Conservation (phyloP, 2,797 vertebrate species). For the Taeniopygia guttata region DNA sequence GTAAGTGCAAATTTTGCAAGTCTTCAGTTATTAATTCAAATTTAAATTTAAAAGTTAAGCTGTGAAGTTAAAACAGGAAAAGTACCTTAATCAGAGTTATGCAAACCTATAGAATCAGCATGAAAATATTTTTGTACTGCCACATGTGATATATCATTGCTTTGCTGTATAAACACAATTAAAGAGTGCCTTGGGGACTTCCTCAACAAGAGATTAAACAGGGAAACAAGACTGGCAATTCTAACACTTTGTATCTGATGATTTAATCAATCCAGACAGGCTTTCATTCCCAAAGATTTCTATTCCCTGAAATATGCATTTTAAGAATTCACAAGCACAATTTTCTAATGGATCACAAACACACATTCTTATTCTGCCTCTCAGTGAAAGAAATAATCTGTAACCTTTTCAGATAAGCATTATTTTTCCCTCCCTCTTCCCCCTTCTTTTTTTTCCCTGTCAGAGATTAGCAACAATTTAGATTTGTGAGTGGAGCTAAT, state of each 20-base stretch:
- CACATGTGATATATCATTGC: constrained; percentile 70
- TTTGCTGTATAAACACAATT: constrained; percentile 70
- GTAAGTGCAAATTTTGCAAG: constrained; percentile 18
- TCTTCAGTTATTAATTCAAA: constrained; percentile 26
- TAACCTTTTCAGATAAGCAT: background rate
- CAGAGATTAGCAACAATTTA: background rate
- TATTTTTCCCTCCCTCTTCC: background rate
- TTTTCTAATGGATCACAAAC: background rate
- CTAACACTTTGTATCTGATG: constrained; percentile 62
- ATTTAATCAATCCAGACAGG: constrained; percentile 61
- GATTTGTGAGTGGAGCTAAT: background rate
- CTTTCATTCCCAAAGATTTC: constrained; percentile 44
- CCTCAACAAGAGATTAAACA: constrained; percentile 66
- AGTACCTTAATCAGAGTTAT: constrained; percentile 56
- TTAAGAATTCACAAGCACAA: constrained; percentile 33
- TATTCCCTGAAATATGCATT: constrained; percentile 43
- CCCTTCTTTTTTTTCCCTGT: background rate
- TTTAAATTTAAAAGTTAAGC: constrained; percentile 39
- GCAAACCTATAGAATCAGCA: constrained; percentile 59
- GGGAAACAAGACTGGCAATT: constrained; percentile 64
- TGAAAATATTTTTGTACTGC: constrained; percentile 73
- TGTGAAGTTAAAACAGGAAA: constrained; percentile 51
- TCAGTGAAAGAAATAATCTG: background rate
- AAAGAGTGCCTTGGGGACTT: constrained; percentile 63
- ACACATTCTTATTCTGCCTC: background rate